Conservation (phyloP, 2,113 vertebrate species). For the Solea solea region DNA sequence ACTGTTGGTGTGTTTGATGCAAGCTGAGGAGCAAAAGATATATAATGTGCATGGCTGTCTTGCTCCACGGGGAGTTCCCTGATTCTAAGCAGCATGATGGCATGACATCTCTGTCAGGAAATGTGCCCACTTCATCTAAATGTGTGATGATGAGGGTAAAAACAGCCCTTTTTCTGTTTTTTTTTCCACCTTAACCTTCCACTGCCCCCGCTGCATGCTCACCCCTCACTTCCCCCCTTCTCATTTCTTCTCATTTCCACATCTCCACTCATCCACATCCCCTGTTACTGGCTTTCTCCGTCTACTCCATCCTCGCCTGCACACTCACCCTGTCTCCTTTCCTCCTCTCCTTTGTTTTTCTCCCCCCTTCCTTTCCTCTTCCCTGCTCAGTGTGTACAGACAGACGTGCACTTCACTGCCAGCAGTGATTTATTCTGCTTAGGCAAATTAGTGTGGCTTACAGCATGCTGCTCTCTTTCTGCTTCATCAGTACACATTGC, state of each 20-base stretch:
- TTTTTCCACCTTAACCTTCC: conserved; percentile 13
- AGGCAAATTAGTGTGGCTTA: conserved; percentile 77
- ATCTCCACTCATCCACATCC: conserved; percentile 16
- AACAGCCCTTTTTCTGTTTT: conserved; percentile 3
- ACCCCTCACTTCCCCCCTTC: conserved; percentile 17
- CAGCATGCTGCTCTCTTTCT: conserved; percentile 67
- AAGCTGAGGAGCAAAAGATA: conserved; percentile 31
- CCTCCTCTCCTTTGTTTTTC: conserved; percentile 40
- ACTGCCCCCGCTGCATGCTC: background rate
- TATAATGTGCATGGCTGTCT: conserved; percentile 19
- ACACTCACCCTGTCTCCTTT: conserved; percentile 4
- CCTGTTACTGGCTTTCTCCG: conserved; percentile 10
- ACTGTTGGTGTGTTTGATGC: conserved; percentile 46
- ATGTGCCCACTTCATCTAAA: conserved; percentile 9
- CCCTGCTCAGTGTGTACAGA: conserved; percentile 56
- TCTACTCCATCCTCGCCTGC: conserved; percentile 14
- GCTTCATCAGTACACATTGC: conserved; percentile 77
- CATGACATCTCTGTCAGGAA: conserved; percentile 19
- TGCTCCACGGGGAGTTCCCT: conserved; percentile 16
- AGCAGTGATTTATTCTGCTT: conserved; percentile 77
- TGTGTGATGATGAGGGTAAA: conserved; percentile 29
- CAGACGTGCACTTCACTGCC: conserved; percentile 67
- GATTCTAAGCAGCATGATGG: conserved; percentile 5
- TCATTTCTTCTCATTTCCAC: conserved; percentile 44
- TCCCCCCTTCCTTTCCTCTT: conserved; percentile 31